Evolutionary conservation across 2,113 vertebrate species (phyloP), one percentile per base, ranked within the genome.

Genomic region (Enhydra lutris): DNA sequence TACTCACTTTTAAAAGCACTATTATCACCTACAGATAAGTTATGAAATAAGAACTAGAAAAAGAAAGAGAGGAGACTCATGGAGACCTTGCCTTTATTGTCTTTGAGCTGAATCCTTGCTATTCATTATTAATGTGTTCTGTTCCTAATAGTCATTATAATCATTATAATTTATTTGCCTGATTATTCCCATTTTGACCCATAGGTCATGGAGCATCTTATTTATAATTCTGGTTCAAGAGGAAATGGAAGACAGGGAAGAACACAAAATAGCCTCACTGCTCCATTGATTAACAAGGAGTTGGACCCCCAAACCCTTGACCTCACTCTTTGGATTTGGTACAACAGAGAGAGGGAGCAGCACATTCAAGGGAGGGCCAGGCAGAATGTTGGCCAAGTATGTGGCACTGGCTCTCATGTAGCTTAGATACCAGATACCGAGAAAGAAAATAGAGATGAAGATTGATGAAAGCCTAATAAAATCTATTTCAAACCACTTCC

Each of bases 201-300:
- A 14, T 4, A 82, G 59, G 47, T 97, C 96, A 91, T 69, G 92
- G 76, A 95, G 88, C 86, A 92, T 82, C 79, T 69, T 97, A 90
- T 89, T 96, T 97, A 96, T 89, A 95, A 95, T 90, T 95, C 61
- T 92, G 42, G 47, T 88, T 93, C 50, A 95, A 83, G 69, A 96
- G 87, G 87, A 97, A 83, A 76, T 74, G 79, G 84, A 86, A 83
- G 36, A 97, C 89, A 50, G 36, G 24, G 26, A 91, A 80, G 52
- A 63, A 82, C 31, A 71, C 65, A 89, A 47, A 87, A 63, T 26
- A 90, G 57, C 87, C 67, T 89, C 52, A 20, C 17, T 63, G 34
- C 85, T 95, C 18, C 1, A 0, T 69, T 92, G 92, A 91, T 96
- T 78, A 96, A 79, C 88, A 88, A 47, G 65, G 34, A 87, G 69